These are phyloP conservation scores for Digitonthophagus gazella DNA, from an alignment of 2,888 invertebrate genomes.

Conservation along the genomic window DNA sequence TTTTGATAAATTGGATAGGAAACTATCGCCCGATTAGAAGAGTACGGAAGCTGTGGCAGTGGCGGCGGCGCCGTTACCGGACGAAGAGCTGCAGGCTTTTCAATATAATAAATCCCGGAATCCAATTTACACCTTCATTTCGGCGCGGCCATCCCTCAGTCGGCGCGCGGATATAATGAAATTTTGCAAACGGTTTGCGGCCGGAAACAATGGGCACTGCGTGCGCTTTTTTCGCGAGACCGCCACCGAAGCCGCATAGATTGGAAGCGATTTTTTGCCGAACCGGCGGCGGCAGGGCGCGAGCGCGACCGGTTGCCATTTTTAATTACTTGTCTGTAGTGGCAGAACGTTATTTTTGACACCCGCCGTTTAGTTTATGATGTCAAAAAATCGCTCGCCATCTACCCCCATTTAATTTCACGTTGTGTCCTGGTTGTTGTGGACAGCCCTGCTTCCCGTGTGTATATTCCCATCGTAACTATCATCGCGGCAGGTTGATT, in stretches of 20 bases:
- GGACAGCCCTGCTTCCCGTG: not conserved
- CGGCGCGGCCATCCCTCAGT: slow-evolving; percentile 19
- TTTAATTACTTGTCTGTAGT: slow-evolving; percentile 15
- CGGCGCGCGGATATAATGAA: slow-evolving; percentile 16
- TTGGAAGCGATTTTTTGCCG: slow-evolving; percentile 8
- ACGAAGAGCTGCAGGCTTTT: slow-evolving; percentile 15
- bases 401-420: slow-evolving; percentile 7
- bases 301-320: slow-evolving; percentile 7
- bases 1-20: slow-evolving; percentile 28
- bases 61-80: slow-evolving; percentile 1
- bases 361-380: slow-evolving; percentile 15
- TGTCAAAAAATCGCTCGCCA: slow-evolving; percentile 3
- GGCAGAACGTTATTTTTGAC: slow-evolving; percentile 2
- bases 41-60: not conserved
- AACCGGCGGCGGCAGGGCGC: slow-evolving; percentile 1
- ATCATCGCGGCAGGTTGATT: not conserved
- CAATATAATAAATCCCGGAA: slow-evolving; percentile 25
- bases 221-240: slow-evolving; percentile 6
- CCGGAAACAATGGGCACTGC: slow-evolving; percentile 18
- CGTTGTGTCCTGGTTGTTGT: not conserved
- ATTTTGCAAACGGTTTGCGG: slow-evolving; percentile 17
- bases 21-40: slow-evolving; percentile 16
- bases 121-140: slow-evolving; percentile 25
- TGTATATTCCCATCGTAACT: not conserved
- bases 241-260: slow-evolving; percentile 13